Conservation (phyloP, 2,113 vertebrate genomes). For the Drymodes brunneopygia region DNA sequence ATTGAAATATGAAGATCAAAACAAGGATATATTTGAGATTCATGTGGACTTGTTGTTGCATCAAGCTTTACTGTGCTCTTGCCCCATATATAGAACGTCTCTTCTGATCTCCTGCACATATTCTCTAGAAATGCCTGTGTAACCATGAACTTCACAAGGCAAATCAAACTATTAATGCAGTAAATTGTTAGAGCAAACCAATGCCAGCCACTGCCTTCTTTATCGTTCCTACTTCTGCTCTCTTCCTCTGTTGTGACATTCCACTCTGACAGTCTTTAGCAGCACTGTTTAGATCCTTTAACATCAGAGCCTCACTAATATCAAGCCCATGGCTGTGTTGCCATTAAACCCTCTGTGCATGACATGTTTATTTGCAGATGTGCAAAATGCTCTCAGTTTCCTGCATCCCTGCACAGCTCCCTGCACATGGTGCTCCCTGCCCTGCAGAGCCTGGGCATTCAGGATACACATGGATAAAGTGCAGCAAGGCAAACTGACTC, state of each 20-base stretch:
- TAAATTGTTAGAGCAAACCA: background rate
- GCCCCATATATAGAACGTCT: background rate
- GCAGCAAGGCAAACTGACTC: background rate
- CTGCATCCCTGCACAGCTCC: background rate
- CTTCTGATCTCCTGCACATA: background rate
- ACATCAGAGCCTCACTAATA: background rate
- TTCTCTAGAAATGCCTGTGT: background rate
- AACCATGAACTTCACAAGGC: background rate
- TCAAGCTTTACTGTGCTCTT: background rate
- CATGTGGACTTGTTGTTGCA: accelerated
- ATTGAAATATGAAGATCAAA: background rate
- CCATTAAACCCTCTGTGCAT: background rate
- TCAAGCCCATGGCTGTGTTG: background rate
- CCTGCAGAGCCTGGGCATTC: accelerated
- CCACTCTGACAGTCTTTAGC: background rate
- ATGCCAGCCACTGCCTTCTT: background rate
- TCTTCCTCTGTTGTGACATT: background rate
- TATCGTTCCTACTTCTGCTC: background rate
- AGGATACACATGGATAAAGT: background rate
- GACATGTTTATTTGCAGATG: background rate
- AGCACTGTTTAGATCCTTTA: background rate
- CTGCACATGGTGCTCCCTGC: accelerated
- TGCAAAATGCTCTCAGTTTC: background rate
- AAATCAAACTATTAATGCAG: background rate
- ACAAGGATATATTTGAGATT: background rate